phyloP scores from a whole-genome alignment of 2,888 invertebrate genomes.

The Sarcophaga carnaria region DNA sequence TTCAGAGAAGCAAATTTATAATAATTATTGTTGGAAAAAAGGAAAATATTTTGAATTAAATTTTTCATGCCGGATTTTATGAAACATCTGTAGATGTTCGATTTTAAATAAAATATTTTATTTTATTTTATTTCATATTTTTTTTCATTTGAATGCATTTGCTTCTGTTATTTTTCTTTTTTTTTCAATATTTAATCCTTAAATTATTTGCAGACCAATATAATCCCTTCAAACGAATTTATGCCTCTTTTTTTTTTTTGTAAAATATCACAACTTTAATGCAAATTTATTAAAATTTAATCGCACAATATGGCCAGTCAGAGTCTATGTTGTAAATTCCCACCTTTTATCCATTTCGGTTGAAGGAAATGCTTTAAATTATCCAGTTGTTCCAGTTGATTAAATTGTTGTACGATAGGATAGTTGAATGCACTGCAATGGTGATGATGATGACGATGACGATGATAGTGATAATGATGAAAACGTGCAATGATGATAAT shows the following conservation, averaged over 20 bases:
- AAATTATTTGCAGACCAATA: neutral
- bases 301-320: neutral
- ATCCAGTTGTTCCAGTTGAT: slow-evolving; percentile 51
- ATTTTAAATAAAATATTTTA: neutral
- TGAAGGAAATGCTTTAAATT: slow-evolving; percentile 49
- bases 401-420: neutral
- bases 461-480: neutral
- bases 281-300: neutral
- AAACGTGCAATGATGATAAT: too few relatives aligned
- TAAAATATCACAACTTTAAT: neutral
- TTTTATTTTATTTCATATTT: too few relatives aligned
- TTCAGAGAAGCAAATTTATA: too few relatives aligned
- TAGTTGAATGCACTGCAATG: slow-evolving; percentile 1
- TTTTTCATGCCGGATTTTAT: neutral
- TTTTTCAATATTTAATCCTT: neutral
- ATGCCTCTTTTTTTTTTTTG: neutral
- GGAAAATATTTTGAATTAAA: too few relatives aligned
- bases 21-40: too few relatives aligned
- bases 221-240: neutral
- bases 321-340: neutral
- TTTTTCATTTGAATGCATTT: neutral
- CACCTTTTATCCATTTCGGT: slow-evolving; percentile 69
- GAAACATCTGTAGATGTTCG: neutral
- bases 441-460: neutral
- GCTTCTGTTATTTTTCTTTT: neutral